Base-by-base conservation (phyloP, 2,888 invertebrate species). In the Erebia aethiops region DNA sequence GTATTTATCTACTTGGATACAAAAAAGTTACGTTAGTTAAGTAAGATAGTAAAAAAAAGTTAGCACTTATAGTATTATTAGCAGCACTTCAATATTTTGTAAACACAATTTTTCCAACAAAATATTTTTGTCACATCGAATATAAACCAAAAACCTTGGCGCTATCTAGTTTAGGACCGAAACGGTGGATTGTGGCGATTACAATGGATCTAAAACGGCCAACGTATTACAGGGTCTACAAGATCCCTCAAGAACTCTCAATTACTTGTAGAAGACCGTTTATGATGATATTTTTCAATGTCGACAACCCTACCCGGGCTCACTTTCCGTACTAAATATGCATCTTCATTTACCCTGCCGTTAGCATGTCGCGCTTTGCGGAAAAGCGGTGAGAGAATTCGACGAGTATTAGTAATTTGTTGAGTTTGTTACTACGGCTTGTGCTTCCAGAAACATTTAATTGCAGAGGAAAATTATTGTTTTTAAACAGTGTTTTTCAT, bases 291-390 rank as follows among this genome's bases (percentile, higher is more conserved):
- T 43, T 35, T 18, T 35, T 52, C 16, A 5, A 57, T 43, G 21
- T 58, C 14, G 49, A 9, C 46, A 58, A 51, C 41, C 58, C 16
- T 67, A 35, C 14, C 16, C 62, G 66, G 57, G 67, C 70, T 72
- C 70, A 70, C 57, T 68, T 69, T 63, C 62, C 70, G 52, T 18
- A 58, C 63, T 72, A 70, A 70, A 72, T 72, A 72, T 63, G 67
- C 67, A 67, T 70, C 70, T 70, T 74, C 74, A 70, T 71, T 74
- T 72, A 68, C 65, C 41, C 26, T 43, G 65, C 68, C 63, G 69
- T 74, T 70, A 72, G 74, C 63, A 67, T 70, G 67, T 62, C 69
- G 64, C 52, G 72, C 69, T 71, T 65, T 56, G 52, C 69, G 65
- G 64, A 2, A 63, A 41, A 60, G 43, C 58, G 65, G 14, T 26